Conservation (phyloP, 2,113 vertebrate species). For the Chiloscyllium plagiosum region DNA sequence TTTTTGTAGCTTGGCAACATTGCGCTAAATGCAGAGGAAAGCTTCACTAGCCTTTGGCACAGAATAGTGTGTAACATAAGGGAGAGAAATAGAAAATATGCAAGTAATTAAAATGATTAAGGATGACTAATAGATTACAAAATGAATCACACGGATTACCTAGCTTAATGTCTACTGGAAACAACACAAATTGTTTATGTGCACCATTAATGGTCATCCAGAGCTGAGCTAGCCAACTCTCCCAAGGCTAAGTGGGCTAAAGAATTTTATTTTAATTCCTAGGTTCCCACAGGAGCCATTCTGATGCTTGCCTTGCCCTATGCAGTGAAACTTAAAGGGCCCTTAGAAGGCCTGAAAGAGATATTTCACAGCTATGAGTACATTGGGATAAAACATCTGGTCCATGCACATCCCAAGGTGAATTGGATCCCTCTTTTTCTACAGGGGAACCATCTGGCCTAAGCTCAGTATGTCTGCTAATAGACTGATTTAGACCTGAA, state of each 20-base stretch:
- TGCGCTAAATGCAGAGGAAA: not conserved
- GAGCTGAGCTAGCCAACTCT: not conserved
- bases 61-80: not conserved
- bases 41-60: not conserved
- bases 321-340: not conserved
- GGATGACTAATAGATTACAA: not conserved
- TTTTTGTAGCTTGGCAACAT: not conserved
- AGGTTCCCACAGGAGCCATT: not conserved
- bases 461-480: not conserved
- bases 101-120: not conserved
- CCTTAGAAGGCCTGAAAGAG: not conserved
- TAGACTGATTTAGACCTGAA: not conserved
- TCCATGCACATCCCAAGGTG: not conserved
- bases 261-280: not conserved
- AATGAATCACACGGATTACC: not conserved
- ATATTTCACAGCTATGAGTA: not conserved
- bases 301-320: not conserved
- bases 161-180: not conserved
- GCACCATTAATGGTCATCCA: not conserved
- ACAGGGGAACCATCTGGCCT: not conserved
- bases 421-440: not conserved
- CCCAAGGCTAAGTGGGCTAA: not conserved
- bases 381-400: not conserved
- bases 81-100: not conserved
- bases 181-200: not conserved